Percentiles rank a stretch among this genome's conserved stretches.
phyloP scores from a whole-genome alignment of 2,888 invertebrate genomes.

The Apodemia zela region DNA sequence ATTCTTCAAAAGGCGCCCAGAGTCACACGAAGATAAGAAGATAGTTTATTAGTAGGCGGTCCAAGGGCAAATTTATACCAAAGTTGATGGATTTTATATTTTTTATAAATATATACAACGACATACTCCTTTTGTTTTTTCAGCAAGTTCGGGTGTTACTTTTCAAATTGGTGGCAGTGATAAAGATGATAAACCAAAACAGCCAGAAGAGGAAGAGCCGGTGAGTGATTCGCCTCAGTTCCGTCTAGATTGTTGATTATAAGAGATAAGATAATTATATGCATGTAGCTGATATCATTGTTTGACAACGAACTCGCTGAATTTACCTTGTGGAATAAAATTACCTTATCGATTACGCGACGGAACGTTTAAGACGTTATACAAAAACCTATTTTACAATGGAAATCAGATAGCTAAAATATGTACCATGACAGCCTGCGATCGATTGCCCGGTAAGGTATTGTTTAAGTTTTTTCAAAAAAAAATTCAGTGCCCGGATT shows the following conservation, averaged over 20 bases:
- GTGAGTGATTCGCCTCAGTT: slow-evolving; percentile 47
- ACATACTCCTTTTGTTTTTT: slow-evolving; percentile 34
- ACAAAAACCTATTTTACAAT: too few species aligned
- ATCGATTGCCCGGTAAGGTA: too few species aligned
- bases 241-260: slow-evolving; percentile 28
- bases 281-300: slow-evolving; percentile 38
- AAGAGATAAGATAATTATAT: slow-evolving; percentile 36
- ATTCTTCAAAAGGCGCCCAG: too few species aligned
- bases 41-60: too few species aligned
- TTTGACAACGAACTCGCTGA: slow-evolving; percentile 28
- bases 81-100: too few species aligned
- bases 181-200: slow-evolving; percentile 78
- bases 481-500: too few species aligned
- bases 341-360: slow-evolving; percentile 57
- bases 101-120: too few species aligned
- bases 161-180: slow-evolving; percentile 84
- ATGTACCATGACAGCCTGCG: too few species aligned
- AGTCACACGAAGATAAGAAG: too few species aligned
- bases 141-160: slow-evolving; percentile 81
- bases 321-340: slow-evolving; percentile 8
- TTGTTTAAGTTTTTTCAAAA: too few species aligned
- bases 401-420: too few species aligned
- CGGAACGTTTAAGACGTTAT: slow-evolving; percentile 76
- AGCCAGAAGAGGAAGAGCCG: slow-evolving; percentile 77
- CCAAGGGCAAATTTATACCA: too few species aligned